A percentile compares a stretch with the other conserved stretches of the same genome.
Evolutionary conservation across 2,888 invertebrate species (phyloP).

Genomic region (Platerodrilus igneus): DNA sequence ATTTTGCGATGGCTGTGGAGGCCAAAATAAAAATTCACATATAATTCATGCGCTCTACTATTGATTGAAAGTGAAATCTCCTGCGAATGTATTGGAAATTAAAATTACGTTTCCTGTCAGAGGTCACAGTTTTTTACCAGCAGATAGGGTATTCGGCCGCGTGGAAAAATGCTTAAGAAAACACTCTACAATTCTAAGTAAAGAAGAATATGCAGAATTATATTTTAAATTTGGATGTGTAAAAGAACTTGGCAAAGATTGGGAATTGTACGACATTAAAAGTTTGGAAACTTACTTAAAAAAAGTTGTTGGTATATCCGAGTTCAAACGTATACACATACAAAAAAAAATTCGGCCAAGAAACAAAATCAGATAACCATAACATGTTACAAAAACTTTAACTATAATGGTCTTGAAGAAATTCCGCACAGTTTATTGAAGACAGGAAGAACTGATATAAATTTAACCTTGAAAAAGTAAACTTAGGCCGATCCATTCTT

Average conservation of each 20-base stretch:
- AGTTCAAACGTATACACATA: slow-evolving; percentile 1
- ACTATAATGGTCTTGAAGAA: background rate
- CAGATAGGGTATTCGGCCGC: slow-evolving; percentile 14
- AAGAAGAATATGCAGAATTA: slow-evolving; percentile 10
- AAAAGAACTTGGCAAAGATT: background rate
- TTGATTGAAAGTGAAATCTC: slow-evolving; percentile 6
- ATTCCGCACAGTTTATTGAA: background rate
- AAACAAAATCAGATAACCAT: background rate
- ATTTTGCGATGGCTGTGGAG: slow-evolving; percentile 11
- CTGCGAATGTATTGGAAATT: slow-evolving; percentile 5
- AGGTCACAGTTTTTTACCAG: slow-evolving; percentile 16
- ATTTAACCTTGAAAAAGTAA: no score
- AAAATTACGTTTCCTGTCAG: slow-evolving; percentile 12
- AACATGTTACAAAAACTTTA: background rate
- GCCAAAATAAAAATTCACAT: slow-evolving; percentile 8
- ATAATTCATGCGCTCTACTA: slow-evolving; percentile 3
- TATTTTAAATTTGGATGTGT: background rate
- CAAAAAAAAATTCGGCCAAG: background rate
- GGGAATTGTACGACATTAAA: slow-evolving; percentile 3
- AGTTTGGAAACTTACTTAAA: slow-evolving; percentile 2
- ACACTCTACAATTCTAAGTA: slow-evolving; percentile 8
- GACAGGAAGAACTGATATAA: background rate
- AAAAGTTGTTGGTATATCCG: slow-evolving; percentile 6
- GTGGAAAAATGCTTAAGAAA: slow-evolving; percentile 13
- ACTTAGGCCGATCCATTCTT: no score